Evolutionary conservation across 2,797 vertebrate species (phyloP), one percentile per base, ranked within the genome.

Genomic region (Lagorchestes hirsutus): DNA sequence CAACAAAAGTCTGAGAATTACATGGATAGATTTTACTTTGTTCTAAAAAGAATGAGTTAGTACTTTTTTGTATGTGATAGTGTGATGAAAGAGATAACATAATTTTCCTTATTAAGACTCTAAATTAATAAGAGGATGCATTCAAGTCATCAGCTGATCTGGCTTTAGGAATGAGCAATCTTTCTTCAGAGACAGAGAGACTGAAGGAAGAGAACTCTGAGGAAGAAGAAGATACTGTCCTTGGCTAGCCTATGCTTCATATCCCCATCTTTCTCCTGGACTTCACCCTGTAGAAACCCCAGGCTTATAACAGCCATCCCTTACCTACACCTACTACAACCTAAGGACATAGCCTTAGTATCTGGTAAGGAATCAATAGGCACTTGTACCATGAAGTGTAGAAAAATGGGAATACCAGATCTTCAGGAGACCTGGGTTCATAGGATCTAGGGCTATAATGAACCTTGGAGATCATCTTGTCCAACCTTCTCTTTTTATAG

Each of bases 11-110:
- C 11, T 93, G 59, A 91, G 29, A 91, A 95, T 95, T 92, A 96
- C 90, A 34, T 94, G 93, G 55, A 50, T 93, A 13, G 34, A 91
- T 95, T 92, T 97, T 94, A 90, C 52, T 40, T 95, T 93, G 6
- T 4, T 31, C 91, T 29, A 29, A 5, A 94, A 82, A 28, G 92
- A 93, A 74, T 74, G 5, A 67, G 62, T 13, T n/a, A n/a, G 34
- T 74, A 16, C 16, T 74, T 74, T 62, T 74, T 74, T n/a, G 67
- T 74, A 74, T 74, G 34, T 40, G 52, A 90, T 1, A 40, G 12
- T 92, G 90, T 58, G 13, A n/a, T 95, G 28, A 94, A 94, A 93
- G 50, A 92, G 58, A 27, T 91, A 93, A 92, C 93, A 93, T 90
- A 56, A 56, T 54, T 94, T 96, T 24, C 14, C 34, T 96, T 92